phyloP scores from a whole-genome alignment of 2,888 invertebrate species.

The Eupeodes luniger region DNA sequence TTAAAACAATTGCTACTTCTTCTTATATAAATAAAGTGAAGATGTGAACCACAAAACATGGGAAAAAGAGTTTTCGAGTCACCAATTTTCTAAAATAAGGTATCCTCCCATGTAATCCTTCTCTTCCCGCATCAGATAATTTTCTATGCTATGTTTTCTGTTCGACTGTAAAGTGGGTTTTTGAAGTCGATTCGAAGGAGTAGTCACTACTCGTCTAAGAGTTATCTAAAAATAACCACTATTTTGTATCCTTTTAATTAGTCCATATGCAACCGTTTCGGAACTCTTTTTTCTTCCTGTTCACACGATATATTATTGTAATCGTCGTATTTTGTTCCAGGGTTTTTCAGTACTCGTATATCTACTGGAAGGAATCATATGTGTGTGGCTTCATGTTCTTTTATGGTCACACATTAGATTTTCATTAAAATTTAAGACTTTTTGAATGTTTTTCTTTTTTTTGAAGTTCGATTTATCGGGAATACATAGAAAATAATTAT shows the following conservation, averaged over 20 bases:
- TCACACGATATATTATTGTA: constrained; percentile 58
- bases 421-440: constrained; percentile 65
- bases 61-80: constrained; percentile 34
- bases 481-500: constrained; percentile 22
- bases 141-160: not conserved
- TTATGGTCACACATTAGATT: constrained; percentile 70
- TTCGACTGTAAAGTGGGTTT: not conserved
- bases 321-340: too few relatives aligned
- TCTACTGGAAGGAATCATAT: not conserved
- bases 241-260: constrained; percentile 70
- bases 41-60: constrained; percentile 14
- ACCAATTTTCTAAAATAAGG: constrained; percentile 49
- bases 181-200: constrained; percentile 20
- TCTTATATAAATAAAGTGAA: not conserved
- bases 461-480: constrained; percentile 63
- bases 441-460: constrained; percentile 29
- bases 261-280: constrained; percentile 47
- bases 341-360: not conserved
- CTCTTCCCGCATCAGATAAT: not conserved
- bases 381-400: constrained; percentile 42
- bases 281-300: constrained; percentile 62
- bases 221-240: constrained; percentile 70
- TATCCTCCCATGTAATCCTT: constrained; percentile 40
- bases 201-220: not conserved
- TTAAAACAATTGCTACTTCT: not conserved